Evolutionary conservation across 2,888 invertebrate species (phyloP), one percentile per base, ranked within the genome.

Genomic region (Gryllus longicercus): DNA sequence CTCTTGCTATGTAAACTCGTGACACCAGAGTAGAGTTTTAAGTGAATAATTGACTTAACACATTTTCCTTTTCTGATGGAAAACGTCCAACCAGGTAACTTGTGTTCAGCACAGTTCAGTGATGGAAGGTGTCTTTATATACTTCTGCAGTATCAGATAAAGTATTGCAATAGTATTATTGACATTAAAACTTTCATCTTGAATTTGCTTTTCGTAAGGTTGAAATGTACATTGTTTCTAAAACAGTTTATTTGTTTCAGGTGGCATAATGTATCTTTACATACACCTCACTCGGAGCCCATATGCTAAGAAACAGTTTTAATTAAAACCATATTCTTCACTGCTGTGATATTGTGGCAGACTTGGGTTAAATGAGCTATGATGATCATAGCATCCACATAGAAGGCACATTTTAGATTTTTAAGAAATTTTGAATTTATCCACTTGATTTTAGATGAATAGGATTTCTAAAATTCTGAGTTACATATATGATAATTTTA

Each of bases 181-280:
- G 38, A 10, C 38, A 38, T 38, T 25, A 4, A 25, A 25, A 4
- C 38, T 38, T 38, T 4, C 5, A 5, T 38, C 8, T 38, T 25
- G 4, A 25, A 4, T 38, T 38, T 38, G 8, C 0, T 38, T 38
- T 38, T 4, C 8, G 38, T 38, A 38, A 8, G 38, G 8, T 38
- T 38, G 8, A 38, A 38, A 8, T 8, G 38, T 38, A 8, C 38
- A 38, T 38, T 0, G 38, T 38, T 38, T 8, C 38, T 38, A 38
- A 38, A 38, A 38, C 38, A 8, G 4, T 4, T 38, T 78, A n/a
- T 16, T 63, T 76, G 14, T 79, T 80, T 38, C 75, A 82, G 82
- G 79, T 82, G 82, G 82, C 81, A 81, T 49, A 77, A 79, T 77
- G 82, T 82, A 4, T 79, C 81, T 16, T 78, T 80, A 5, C 74